phyloP scores from a whole-genome alignment of 2,797 vertebrate genomes.

The Amblyraja radiata region DNA sequence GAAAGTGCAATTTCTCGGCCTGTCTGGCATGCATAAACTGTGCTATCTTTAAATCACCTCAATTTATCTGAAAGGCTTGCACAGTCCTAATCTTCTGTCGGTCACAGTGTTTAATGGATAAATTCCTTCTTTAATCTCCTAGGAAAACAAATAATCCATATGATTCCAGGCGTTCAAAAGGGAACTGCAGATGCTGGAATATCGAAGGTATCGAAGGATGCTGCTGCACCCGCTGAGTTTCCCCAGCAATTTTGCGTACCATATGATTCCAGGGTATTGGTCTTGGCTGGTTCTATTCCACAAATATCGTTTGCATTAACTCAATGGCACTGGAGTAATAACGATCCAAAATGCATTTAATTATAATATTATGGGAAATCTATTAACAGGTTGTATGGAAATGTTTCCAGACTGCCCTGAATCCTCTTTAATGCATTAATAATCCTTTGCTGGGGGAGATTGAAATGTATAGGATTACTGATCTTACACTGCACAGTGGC shows the following conservation, averaged over 20 bases:
- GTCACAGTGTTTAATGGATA: not conserved
- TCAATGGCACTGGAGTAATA: not conserved
- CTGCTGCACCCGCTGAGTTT: no score
- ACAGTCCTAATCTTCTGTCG: not conserved
- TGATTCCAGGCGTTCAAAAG: not conserved
- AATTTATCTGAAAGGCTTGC: not conserved
- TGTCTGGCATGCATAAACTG: not conserved
- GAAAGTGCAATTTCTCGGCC: no score
- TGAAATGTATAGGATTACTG: not conserved
- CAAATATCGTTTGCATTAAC: not conserved
- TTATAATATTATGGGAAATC: not conserved
- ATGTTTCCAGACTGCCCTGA: not conserved
- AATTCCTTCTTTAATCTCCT: not conserved
- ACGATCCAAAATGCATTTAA: not conserved
- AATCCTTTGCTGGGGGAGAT: not conserved
- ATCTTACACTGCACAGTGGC: not conserved
- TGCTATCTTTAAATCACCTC: not conserved
- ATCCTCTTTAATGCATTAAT: not conserved
- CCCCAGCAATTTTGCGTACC: no score
- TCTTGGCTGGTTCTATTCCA: not conserved
- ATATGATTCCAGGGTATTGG: not conserved
- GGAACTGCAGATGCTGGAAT: no score
- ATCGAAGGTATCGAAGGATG: no score
- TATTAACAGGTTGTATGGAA: not conserved
- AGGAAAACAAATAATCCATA: not conserved